Conservation (phyloP, 2,113 vertebrate species). For the Clupea harengus region DNA sequence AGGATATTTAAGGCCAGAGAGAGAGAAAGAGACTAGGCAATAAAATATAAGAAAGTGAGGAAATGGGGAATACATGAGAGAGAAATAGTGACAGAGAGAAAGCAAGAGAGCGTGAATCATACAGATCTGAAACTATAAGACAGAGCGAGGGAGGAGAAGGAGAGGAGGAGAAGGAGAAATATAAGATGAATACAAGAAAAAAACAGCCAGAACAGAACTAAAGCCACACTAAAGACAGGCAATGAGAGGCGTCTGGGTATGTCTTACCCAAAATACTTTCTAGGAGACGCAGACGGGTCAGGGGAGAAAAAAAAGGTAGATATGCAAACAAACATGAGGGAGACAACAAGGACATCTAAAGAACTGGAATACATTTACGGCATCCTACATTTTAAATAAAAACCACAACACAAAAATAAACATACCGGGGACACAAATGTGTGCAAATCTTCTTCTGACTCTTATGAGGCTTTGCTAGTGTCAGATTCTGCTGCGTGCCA, state of each 20-base stretch:
- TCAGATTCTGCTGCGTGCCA: background rate
- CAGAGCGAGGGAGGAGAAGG: background rate
- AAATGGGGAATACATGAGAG: background rate
- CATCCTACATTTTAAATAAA: background rate
- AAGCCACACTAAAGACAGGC: background rate
- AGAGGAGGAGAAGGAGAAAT: background rate
- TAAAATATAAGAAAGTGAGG: background rate
- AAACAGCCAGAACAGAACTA: background rate
- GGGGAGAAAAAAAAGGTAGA: background rate
- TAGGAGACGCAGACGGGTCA: background rate
- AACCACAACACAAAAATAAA: background rate
- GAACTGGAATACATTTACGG: background rate
- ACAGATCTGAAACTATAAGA: background rate
- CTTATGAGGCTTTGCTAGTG: background rate
- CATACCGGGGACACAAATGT: background rate
- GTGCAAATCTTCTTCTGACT: background rate
- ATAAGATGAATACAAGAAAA: background rate
- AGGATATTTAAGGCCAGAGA: background rate
- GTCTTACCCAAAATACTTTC: background rate
- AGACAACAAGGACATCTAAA: background rate
- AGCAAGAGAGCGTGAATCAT: background rate
- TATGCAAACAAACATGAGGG: background rate
- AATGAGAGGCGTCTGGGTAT: background rate
- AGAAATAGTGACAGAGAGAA: background rate
- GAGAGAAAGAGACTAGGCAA: background rate